Percentiles rank a stretch among this genome's conserved stretches.
phyloP scores from a whole-genome alignment of 2,113 vertebrate species.

The Neodontobutis hainanensis region DNA sequence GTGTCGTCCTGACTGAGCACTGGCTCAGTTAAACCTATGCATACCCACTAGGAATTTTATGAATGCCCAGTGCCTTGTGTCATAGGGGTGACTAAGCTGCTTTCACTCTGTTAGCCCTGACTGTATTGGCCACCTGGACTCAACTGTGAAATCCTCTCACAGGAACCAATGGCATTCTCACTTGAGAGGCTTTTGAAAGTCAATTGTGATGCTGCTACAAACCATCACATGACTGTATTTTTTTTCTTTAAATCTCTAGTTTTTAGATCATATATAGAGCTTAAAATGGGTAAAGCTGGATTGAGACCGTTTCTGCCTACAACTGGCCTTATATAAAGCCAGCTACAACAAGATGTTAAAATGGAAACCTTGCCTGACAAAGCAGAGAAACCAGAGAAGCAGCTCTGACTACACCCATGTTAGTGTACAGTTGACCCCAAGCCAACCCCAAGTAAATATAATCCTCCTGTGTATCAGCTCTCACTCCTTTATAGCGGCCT shows the following conservation, averaged over 20 bases:
- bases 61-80: slow-evolving; percentile 39
- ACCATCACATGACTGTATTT: neutral
- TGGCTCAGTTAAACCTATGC: slow-evolving; percentile 29
- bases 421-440: slow-evolving; percentile 61
- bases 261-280: neutral
- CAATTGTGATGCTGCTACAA: neutral
- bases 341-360: neutral
- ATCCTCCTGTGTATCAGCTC: slow-evolving; percentile 58
- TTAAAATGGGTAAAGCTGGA: neutral
- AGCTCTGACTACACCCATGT: slow-evolving; percentile 44
- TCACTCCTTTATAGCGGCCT: slow-evolving; percentile 45
- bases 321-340: neutral
- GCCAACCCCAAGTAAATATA: slow-evolving; percentile 64
- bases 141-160: slow-evolving; percentile 38
- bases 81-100: slow-evolving; percentile 45
- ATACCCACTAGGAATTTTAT: slow-evolving; percentile 37
- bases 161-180: slow-evolving; percentile 1
- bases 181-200: slow-evolving; percentile 8
- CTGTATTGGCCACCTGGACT: slow-evolving; percentile 23
- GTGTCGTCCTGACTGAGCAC: neutral
- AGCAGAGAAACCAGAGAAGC: slow-evolving; percentile 54
- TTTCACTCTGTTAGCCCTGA: slow-evolving; percentile 26
- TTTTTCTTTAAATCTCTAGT: neutral
- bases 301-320: neutral
- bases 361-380: slow-evolving; percentile 35